phyloP scores from a whole-genome alignment of 2,888 invertebrate species.

The Hirtodrosophila histrioides region DNA sequence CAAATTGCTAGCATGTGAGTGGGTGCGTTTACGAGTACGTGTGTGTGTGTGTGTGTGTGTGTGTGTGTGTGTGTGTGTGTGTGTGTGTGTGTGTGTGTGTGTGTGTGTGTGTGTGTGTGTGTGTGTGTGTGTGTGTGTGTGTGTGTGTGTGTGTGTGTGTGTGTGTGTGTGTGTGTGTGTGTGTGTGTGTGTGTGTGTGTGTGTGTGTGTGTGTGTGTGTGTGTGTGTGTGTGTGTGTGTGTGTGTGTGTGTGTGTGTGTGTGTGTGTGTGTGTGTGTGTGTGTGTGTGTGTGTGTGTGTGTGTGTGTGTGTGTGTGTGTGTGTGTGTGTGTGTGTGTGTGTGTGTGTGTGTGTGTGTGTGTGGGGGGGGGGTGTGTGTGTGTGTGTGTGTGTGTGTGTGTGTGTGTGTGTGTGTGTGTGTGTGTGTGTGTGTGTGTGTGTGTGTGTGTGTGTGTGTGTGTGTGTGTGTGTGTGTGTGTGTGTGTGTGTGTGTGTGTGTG shows the following conservation, averaged over 20 bases:
- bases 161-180: constrained; percentile 1
- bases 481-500: constrained; percentile 1
- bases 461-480: constrained; percentile 1
- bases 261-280: constrained; percentile 1
- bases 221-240: constrained; percentile 1
- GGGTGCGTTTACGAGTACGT: constrained; percentile 1
- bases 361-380: constrained; percentile 2
- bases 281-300: constrained; percentile 1
- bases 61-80: background rate
- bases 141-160: constrained; percentile 1
- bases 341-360: constrained; percentile 1
- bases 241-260: constrained; percentile 1
- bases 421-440: constrained; percentile 1
- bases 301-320: constrained; percentile 1
- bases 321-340: constrained; percentile 1
- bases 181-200: constrained; percentile 1
- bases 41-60: constrained; percentile 1
- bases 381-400: constrained; percentile 1
- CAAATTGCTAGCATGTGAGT: constrained; percentile 19
- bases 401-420: constrained; percentile 1
- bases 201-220: constrained; percentile 1
- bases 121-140: constrained; percentile 1
- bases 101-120: constrained; percentile 1
- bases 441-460: constrained; percentile 1
- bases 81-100: constrained; percentile 1